Percentiles rank a stretch among this genome's conserved stretches.
Conservation (phyloP, 2,797 vertebrate genomes). For the Menidia menidia region DNA sequence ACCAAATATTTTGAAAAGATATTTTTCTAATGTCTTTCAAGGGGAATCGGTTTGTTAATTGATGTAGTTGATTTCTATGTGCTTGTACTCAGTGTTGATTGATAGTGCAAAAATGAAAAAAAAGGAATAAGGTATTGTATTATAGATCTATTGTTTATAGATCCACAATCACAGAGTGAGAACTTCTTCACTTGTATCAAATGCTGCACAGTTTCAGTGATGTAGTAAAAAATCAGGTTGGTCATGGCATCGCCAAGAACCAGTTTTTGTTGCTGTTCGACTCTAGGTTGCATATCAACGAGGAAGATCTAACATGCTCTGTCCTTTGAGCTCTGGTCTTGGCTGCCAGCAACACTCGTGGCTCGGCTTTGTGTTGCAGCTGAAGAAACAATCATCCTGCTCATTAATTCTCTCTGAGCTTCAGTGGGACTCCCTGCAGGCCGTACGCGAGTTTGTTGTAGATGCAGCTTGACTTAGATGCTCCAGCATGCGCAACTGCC, state of each 20-base stretch:
- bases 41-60: too few relatives aligned
- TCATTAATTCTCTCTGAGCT: constrained; percentile 33
- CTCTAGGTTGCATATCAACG: constrained; percentile 26
- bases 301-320: constrained; percentile 16
- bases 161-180: neutral
- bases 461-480: constrained; percentile 11
- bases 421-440: constrained; percentile 31
- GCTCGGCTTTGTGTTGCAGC: constrained; percentile 33
- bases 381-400: constrained; percentile 24
- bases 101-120: too few relatives aligned
- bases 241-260: constrained; percentile 13
- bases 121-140: too few relatives aligned
- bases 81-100: too few relatives aligned
- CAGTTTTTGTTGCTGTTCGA: constrained; percentile 9
- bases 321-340: constrained; percentile 24
- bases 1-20: too few relatives aligned
- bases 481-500: constrained; percentile 4
- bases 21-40: too few relatives aligned
- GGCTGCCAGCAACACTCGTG: constrained; percentile 10
- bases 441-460: constrained; percentile 11
- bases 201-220: neutral
- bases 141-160: too few relatives aligned
- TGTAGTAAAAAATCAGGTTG: constrained; percentile 13
- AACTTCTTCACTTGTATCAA: constrained; percentile 2
- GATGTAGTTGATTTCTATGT: too few relatives aligned